Conservation (phyloP, 2,888 invertebrate species). For the Sarcophaga variegata region DNA sequence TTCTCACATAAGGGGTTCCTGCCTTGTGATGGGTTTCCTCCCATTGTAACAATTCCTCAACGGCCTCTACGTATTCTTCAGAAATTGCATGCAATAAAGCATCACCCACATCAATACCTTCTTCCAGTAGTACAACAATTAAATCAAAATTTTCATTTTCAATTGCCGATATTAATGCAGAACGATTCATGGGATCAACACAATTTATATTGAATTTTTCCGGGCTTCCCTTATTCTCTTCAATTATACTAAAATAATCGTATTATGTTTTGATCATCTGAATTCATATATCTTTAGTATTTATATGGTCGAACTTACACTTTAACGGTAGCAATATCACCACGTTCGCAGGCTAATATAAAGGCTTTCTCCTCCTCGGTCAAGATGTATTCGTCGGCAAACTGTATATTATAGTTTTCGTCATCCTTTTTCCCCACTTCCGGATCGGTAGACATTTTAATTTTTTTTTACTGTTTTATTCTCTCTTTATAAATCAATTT, state of each 20-base stretch:
- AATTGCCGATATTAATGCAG: conserved; percentile 96
- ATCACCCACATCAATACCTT: conserved; percentile 94
- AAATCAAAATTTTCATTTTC: conserved; percentile 99
- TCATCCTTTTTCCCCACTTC: conserved; percentile 74
- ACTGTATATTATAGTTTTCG: conserved; percentile 78
- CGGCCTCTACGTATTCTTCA: conserved; percentile 99
- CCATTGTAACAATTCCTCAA: conserved; percentile 95
- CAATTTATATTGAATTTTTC: conserved; percentile 95
- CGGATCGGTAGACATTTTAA: conserved; percentile 69
- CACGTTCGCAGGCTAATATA: conserved; percentile 94
- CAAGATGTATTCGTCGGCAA: conserved; percentile 84
- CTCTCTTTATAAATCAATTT: not conserved
- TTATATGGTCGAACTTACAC: conserved; percentile 83
- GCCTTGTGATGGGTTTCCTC: conserved; percentile 90
- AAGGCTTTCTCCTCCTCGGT: conserved; percentile 93
- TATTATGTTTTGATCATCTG: no score
- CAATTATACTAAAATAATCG: conserved; percentile 84
- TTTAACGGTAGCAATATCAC: conserved; percentile 94
- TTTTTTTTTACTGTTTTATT: conserved; percentile 16
- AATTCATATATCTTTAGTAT: no score
- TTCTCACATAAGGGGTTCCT: conserved; percentile 90
- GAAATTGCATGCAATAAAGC: conserved; percentile 97
- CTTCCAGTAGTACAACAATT: conserved; percentile 90
- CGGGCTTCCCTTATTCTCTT: conserved; percentile 86
- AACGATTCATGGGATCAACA: conserved; percentile 96